phyloP scores from a whole-genome alignment of 2,888 invertebrate genomes.

The Drosophila siamana region DNA sequence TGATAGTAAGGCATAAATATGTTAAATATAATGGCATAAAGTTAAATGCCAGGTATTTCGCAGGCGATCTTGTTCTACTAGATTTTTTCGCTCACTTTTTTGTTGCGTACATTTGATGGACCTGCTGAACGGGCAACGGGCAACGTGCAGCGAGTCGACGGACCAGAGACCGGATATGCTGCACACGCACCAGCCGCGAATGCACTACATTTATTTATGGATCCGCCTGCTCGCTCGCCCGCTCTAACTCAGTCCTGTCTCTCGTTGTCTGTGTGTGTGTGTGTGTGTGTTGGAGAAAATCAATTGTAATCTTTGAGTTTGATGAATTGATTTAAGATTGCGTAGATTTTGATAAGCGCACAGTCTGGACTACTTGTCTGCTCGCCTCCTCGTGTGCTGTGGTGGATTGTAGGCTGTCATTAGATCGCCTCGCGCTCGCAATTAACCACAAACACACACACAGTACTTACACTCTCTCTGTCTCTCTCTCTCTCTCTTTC shows the following conservation, averaged over 20 bases:
- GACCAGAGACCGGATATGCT: conserved; percentile 81
- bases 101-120: conserved; percentile 75
- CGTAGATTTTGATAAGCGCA: conserved; percentile 69
- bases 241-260: neutral
- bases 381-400: neutral
- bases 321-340: conserved; percentile 82
- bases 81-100: neutral
- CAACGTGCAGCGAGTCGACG: neutral
- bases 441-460: conserved; percentile 55
- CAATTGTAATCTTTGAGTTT: conserved; percentile 78
- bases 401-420: conserved; percentile 67
- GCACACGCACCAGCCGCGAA: conserved; percentile 67
- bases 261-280: neutral
- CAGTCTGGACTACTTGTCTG: neutral
- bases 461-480: neutral
- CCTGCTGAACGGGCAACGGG: conserved; percentile 24
- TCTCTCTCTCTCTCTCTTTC: conserved; percentile 5
- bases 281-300: conserved; percentile 42
- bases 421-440: conserved; percentile 57
- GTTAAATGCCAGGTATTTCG: neutral
- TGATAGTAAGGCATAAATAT: no score
- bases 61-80: neutral
- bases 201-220: conserved; percentile 83
- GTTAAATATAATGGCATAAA: no score
- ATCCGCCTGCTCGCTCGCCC: conserved; percentile 67